Evolutionary conservation across 2,113 vertebrate species (phyloP).

Genomic region (Naja naja): DNA sequence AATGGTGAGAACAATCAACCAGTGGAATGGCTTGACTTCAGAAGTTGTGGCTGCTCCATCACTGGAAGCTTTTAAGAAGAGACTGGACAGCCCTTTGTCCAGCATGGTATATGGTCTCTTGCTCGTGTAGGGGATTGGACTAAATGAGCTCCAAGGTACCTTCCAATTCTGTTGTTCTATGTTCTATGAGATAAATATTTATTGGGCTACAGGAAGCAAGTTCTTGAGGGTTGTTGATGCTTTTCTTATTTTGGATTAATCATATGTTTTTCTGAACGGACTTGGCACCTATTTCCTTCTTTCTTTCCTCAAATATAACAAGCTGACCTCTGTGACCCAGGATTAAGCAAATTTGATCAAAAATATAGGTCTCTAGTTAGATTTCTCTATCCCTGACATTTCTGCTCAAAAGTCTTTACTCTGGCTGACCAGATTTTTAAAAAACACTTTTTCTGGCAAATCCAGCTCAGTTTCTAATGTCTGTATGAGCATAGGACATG

Average conservation of each 20-base stretch:
- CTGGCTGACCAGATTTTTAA: background rate
- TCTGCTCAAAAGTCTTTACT: background rate
- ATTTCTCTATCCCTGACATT: background rate
- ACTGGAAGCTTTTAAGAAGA: background rate
- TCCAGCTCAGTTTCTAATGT: background rate
- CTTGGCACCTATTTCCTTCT: slow-evolving; percentile 42
- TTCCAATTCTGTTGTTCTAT: background rate
- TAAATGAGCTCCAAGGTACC: background rate
- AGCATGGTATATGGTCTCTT: background rate
- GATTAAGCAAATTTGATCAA: background rate
- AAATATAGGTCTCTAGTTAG: background rate
- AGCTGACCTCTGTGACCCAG: slow-evolving; percentile 6
- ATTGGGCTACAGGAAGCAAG: background rate
- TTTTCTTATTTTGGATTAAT: background rate
- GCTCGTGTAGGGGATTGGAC: background rate
- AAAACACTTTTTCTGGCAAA: background rate
- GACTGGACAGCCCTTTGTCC: background rate
- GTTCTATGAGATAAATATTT: background rate
- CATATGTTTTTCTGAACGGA: slow-evolving; percentile 14
- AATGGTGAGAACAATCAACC: background rate
- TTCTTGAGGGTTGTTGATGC: background rate
- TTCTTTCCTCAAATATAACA: slow-evolving; percentile 32
- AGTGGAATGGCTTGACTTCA: background rate
- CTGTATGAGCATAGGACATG: background rate
- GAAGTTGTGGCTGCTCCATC: background rate